phyloP scores from a whole-genome alignment of 2,797 vertebrate genomes.

The Anolis apletophallus region DNA sequence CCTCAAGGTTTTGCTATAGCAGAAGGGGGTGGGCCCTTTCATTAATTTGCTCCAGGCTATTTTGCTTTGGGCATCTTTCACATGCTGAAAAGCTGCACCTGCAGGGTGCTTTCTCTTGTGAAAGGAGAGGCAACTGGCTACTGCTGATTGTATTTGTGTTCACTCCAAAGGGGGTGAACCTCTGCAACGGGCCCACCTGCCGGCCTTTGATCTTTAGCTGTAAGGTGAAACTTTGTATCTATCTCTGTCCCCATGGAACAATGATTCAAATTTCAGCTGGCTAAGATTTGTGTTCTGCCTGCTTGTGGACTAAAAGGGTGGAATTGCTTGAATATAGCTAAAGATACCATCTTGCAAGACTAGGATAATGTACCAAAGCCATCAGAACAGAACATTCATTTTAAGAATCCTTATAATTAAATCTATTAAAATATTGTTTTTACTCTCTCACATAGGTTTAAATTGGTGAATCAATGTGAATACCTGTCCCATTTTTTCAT shows the following conservation, averaged over 20 bases:
- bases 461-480: too few species aligned
- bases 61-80: conserved; percentile 22
- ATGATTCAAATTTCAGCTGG: not conserved
- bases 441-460: too few species aligned
- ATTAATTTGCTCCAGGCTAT: conserved; percentile 28
- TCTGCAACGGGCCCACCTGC: conserved; percentile 24
- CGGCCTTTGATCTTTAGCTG: conserved; percentile 18
- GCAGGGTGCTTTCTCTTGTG: conserved; percentile 5
- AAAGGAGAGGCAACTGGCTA: conserved; percentile 3
- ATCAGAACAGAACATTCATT: too few species aligned
- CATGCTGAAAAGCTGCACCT: conserved; percentile 6
- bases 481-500: too few species aligned
- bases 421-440: not conserved
- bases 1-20: conserved; percentile 10
- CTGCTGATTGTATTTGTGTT: conserved; percentile 26
- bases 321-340: not conserved
- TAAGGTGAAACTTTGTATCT: conserved; percentile 3
- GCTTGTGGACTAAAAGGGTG: not conserved
- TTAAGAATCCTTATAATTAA: not conserved
- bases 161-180: not conserved
- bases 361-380: not conserved
- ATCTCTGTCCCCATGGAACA: not conserved
- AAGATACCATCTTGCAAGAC: not conserved
- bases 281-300: not conserved
- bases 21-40: not conserved